A percentile compares a stretch with the other conserved stretches of the same genome.
Conservation (phyloP, 2,113 vertebrate species). For the Polypterus senegalus region DNA sequence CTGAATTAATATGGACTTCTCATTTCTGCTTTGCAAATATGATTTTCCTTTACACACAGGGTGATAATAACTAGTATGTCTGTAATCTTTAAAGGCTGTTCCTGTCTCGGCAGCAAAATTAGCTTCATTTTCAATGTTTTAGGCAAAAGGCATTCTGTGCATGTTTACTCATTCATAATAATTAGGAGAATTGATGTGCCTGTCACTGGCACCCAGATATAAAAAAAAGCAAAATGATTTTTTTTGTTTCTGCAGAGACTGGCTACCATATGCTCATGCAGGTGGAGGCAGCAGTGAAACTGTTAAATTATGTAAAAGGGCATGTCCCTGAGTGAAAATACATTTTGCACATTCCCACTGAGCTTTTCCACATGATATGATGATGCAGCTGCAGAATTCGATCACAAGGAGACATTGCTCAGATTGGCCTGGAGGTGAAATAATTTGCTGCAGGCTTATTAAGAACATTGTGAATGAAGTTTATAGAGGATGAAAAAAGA, state of each 20-base stretch:
- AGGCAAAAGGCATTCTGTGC: neutral
- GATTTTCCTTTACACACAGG: no score
- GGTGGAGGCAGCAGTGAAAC: neutral
- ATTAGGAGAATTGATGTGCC: neutral
- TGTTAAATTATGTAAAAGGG: constrained; percentile 7
- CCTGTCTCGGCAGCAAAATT: neutral
- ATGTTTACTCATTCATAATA: neutral
- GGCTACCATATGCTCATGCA: neutral
- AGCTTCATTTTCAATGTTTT: neutral
- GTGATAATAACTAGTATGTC: no score
- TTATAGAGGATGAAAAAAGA: no score
- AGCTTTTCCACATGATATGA: neutral
- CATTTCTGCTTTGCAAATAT: no score
- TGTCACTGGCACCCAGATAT: no score
- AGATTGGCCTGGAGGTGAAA: constrained; percentile 5
- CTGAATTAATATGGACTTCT: no score
- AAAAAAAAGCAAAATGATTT: no score
- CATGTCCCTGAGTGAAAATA: constrained; percentile 4
- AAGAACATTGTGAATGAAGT: neutral
- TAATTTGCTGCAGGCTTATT: constrained; percentile 5
- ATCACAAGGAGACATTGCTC: neutral
- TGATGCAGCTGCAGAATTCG: constrained; percentile 3
- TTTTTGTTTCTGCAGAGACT: no score
- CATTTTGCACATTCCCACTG: constrained; percentile 3
- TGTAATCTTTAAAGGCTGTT: neutral